phyloP scores from a whole-genome alignment of 1,140 invertebrate species.

The Drosophila bipectinata region DNA sequence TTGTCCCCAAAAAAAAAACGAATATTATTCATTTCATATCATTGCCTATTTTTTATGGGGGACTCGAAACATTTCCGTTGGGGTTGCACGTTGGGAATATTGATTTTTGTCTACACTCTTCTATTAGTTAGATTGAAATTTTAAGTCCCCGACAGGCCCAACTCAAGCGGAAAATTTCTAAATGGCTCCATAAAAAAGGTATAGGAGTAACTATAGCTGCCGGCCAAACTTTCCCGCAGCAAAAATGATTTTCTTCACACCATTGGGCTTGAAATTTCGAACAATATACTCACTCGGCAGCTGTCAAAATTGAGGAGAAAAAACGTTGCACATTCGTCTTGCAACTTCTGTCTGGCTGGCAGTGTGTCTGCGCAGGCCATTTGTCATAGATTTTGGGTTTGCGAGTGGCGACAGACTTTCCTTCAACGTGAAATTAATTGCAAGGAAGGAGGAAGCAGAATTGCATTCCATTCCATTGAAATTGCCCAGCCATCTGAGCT shows the following conservation, averaged over 20 bases:
- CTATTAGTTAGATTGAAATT: slow-evolving; percentile 52
- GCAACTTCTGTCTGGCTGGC: slow-evolving; percentile 28
- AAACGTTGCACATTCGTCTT: slow-evolving; percentile 54
- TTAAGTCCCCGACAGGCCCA: not conserved
- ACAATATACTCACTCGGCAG: slow-evolving; percentile 28
- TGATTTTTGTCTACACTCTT: slow-evolving; percentile 32
- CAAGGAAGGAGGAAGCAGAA: slow-evolving; percentile 25
- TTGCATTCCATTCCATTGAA: slow-evolving; percentile 57
- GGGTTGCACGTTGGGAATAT: slow-evolving; percentile 45
- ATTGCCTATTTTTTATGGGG: slow-evolving; percentile 33
- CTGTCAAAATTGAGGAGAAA: slow-evolving; percentile 49
- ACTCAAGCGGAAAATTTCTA: slow-evolving; percentile 19
- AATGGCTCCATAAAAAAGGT: slow-evolving; percentile 5
- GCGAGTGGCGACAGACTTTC: slow-evolving; percentile 20
- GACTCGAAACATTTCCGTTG: slow-evolving; percentile 43
- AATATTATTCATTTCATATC: slow-evolving; percentile 27
- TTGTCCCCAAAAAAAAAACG: slow-evolving; percentile 26
- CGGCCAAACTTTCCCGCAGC: slow-evolving; percentile 17
- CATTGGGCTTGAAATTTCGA: slow-evolving; percentile 26
- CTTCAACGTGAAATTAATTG: slow-evolving; percentile 37
- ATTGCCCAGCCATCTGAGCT: slow-evolving; percentile 23
- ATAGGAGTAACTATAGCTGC: slow-evolving; percentile 13
- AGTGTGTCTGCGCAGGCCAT: slow-evolving; percentile 25
- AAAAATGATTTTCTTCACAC: slow-evolving; percentile 33
- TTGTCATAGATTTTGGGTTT: slow-evolving; percentile 40